Conservation (phyloP, 2,113 vertebrate species). For the Athene noctua region DNA sequence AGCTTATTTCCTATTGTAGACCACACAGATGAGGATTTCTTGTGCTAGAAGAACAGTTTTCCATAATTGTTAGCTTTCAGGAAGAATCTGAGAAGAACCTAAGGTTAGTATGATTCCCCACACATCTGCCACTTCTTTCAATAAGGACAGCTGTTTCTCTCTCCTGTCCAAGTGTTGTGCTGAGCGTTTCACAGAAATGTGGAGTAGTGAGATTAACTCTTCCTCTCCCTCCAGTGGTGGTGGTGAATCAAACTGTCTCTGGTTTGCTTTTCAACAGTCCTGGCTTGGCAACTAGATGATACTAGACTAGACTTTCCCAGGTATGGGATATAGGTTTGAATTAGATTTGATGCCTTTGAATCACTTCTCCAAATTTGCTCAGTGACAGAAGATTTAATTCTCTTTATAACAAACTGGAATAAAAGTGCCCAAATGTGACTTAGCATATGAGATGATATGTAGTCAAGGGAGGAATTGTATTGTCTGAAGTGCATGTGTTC, state of each 20-base stretch:
- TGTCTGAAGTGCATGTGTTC: background rate
- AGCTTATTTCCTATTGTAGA: background rate
- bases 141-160: background rate
- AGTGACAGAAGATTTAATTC: background rate
- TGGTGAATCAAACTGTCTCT: background rate
- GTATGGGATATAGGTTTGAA: background rate
- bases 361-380: background rate
- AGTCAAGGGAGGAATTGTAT: background rate
- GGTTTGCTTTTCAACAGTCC: background rate
- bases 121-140: background rate
- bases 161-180: background rate
- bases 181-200: background rate
- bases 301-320: background rate
- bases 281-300: background rate
- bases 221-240: accelerated
- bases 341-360: background rate
- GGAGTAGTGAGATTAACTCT: background rate
- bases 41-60: background rate
- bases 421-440: background rate
- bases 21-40: background rate
- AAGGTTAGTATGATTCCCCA: background rate
- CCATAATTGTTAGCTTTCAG: background rate
- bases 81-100: background rate
- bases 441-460: background rate
- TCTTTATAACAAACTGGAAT: background rate